Conservation (phyloP, 2,113 vertebrate genomes). For the Paralichthys olivaceus region DNA sequence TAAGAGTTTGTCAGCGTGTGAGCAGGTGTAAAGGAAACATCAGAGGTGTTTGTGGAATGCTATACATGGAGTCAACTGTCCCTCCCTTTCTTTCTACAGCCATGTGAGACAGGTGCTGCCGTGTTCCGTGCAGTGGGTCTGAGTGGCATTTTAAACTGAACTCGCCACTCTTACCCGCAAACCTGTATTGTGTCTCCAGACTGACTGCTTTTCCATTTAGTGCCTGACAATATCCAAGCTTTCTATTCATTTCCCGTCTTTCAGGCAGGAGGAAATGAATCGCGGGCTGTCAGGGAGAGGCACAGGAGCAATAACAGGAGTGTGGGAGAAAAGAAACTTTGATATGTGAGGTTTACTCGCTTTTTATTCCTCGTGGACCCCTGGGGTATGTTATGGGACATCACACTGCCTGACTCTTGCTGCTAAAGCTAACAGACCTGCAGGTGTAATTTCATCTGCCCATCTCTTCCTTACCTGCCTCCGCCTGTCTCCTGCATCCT, state of each 20-base stretch:
- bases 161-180: constrained; percentile 59
- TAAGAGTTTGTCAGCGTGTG: constrained; percentile 4
- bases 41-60: constrained; percentile 14
- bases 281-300: constrained; percentile 77
- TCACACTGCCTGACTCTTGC: constrained; percentile 51
- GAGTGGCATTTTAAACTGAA: constrained; percentile 66
- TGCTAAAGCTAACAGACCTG: constrained; percentile 73
- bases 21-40: constrained; percentile 38
- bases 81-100: constrained; percentile 24
- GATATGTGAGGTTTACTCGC: constrained; percentile 78
- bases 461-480: constrained; percentile 57
- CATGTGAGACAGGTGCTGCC: constrained; percentile 59
- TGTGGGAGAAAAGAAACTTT: constrained; percentile 75
- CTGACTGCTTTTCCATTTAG: constrained; percentile 76
- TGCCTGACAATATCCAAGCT: constrained; percentile 78
- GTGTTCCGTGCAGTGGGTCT: constrained; percentile 38
- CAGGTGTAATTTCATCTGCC: constrained; percentile 76
- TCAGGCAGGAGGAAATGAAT: constrained; percentile 80
- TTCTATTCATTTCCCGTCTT: constrained; percentile 81
- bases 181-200: constrained; percentile 69
- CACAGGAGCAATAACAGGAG: constrained; percentile 78
- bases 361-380: constrained; percentile 70
- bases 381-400: constrained; percentile 71
- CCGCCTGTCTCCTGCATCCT: constrained; percentile 28
- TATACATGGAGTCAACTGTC: constrained; percentile 54